phyloP scores from a whole-genome alignment of 2,113 vertebrate species.

The Cheirogaleus medius region DNA sequence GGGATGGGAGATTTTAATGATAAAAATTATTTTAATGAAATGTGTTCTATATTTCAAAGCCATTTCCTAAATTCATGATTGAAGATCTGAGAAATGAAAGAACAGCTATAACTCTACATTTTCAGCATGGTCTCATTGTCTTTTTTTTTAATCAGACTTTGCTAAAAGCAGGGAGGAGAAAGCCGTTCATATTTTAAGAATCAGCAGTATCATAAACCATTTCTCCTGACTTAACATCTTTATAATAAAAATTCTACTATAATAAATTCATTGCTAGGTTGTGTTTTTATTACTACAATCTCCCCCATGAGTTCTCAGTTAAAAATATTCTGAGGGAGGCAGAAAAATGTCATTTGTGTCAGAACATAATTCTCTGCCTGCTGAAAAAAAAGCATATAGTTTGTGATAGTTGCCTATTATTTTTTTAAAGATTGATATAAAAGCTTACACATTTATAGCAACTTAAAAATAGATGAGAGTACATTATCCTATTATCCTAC shows the following conservation, averaged over 20 bases:
- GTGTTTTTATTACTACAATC: slow-evolving; percentile 76
- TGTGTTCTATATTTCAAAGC: slow-evolving; percentile 65
- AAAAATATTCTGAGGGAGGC: slow-evolving; percentile 76
- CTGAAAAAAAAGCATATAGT: slow-evolving; percentile 68
- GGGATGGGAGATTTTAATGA: slow-evolving; percentile 50
- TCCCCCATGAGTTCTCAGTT: slow-evolving; percentile 73
- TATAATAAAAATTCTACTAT: slow-evolving; percentile 70
- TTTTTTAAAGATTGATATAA: slow-evolving; percentile 68
- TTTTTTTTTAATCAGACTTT: slow-evolving; percentile 55
- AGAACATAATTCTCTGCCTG: slow-evolving; percentile 70
- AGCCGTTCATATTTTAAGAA: slow-evolving; percentile 62
- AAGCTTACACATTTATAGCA: slow-evolving; percentile 56
- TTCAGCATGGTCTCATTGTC: slow-evolving; percentile 33
- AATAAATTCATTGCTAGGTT: slow-evolving; percentile 75
- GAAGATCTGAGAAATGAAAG: slow-evolving; percentile 61
- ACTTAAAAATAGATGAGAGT: slow-evolving; percentile 31
- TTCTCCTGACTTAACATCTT: slow-evolving; percentile 69
- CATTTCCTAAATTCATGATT: slow-evolving; percentile 44
- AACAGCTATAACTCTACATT: slow-evolving; percentile 48
- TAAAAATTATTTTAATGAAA: slow-evolving; percentile 64
- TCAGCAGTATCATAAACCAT: slow-evolving; percentile 68
- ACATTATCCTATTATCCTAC: background rate
- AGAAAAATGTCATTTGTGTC: slow-evolving; percentile 75
- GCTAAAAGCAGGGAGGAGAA: slow-evolving; percentile 33
- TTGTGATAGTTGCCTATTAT: slow-evolving; percentile 73